Percentiles rank a stretch among this genome's conserved stretches.
Conservation (phyloP, 2,797 vertebrate species). For the Balearica regulorum region DNA sequence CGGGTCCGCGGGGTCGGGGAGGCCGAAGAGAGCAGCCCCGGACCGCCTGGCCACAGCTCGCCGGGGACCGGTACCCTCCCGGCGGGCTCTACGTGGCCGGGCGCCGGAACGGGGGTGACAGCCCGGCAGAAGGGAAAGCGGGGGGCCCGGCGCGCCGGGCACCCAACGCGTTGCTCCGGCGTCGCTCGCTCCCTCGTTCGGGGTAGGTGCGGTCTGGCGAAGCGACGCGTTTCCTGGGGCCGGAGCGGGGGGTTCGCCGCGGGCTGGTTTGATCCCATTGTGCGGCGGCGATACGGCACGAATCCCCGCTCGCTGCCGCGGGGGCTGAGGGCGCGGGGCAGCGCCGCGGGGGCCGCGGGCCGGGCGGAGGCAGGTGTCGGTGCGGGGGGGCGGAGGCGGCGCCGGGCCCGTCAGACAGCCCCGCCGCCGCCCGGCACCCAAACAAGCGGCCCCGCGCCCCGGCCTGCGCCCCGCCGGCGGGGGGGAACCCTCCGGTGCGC, state of each 20-base stretch:
- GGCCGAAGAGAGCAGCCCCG: not conserved
- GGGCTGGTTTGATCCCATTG: not conserved
- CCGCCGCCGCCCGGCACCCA: conserved; percentile 68
- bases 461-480: not conserved
- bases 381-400: too few species aligned
- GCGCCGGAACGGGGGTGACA: not conserved
- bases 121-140: not conserved
- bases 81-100: too few species aligned
- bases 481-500: not conserved
- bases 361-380: too few species aligned
- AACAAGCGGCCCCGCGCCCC: conserved; percentile 64
- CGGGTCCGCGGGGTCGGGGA: not conserved
- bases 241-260: not conserved
- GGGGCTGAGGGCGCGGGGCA: too few species aligned
- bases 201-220: not conserved
- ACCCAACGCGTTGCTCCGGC: not conserved
- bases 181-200: too few species aligned
- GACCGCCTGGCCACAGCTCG: not conserved
- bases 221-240: too few species aligned
- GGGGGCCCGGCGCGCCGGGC: too few species aligned
- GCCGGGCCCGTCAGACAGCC: not conserved
- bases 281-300: not conserved
- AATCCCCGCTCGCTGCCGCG: too few species aligned
- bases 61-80: not conserved
- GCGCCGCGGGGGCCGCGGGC: not conserved